Conservation (phyloP, 2,888 invertebrate genomes). For the Hesperia comma region DNA sequence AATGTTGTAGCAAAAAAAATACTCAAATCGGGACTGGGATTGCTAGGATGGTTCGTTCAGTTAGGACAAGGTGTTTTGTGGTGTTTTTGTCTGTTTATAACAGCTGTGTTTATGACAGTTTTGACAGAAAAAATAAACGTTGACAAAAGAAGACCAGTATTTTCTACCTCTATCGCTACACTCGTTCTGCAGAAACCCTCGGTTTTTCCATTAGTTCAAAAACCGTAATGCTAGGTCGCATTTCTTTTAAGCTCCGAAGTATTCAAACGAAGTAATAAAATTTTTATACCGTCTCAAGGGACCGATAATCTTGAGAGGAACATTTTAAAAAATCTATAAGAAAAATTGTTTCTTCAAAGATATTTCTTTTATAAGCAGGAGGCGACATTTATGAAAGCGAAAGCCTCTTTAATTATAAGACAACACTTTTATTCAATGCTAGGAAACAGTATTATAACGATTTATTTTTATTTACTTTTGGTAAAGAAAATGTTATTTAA, state of each 20-base stretch:
- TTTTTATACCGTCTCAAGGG: slow-evolving; percentile 34
- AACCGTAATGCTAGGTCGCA: background rate
- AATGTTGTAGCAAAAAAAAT: too few relatives aligned
- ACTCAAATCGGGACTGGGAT: too few relatives aligned
- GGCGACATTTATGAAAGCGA: background rate
- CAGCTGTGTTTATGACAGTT: too few relatives aligned
- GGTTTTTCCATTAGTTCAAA: background rate
- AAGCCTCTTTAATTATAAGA: background rate
- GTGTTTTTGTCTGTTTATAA: too few relatives aligned
- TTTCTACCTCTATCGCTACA: too few relatives aligned
- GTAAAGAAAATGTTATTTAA: background rate
- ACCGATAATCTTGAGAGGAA: slow-evolving; percentile 43
- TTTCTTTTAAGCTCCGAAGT: slow-evolving; percentile 39
- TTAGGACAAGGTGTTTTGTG: too few relatives aligned
- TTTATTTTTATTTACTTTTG: background rate
- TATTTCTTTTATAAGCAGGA: slow-evolving; percentile 2
- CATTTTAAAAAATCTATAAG: slow-evolving; percentile 26
- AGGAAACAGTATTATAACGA: background rate
- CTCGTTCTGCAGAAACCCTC: background rate
- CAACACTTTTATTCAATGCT: background rate
- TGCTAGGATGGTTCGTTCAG: too few relatives aligned
- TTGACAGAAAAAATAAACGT: too few relatives aligned
- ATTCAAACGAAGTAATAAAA: slow-evolving; percentile 45
- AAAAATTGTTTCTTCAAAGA: slow-evolving; percentile 8
- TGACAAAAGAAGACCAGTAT: too few relatives aligned